Conservation (phyloP, 2,113 vertebrate species). For the Microcebus tavaratra region DNA sequence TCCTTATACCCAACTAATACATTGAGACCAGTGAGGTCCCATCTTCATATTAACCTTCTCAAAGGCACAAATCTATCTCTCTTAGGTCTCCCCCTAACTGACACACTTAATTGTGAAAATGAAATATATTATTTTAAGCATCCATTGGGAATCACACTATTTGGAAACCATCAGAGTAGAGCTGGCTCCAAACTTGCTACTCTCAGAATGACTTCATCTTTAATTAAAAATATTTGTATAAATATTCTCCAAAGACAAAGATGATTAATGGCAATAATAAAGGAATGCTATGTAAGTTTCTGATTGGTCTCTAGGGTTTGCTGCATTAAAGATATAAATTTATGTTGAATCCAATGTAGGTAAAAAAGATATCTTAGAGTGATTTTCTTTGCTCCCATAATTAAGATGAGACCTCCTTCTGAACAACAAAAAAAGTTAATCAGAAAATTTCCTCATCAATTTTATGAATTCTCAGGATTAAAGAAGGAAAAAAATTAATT, state of each 20-base stretch:
- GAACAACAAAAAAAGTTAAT: background rate
- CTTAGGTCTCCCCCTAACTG: constrained; percentile 30
- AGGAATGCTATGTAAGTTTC: background rate
- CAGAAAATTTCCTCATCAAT: background rate
- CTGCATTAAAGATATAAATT: background rate
- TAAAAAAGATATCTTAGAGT: background rate
- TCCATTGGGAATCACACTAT: background rate
- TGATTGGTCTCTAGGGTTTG: constrained; percentile 44
- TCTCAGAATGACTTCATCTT: constrained; percentile 45
- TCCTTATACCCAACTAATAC: background rate
- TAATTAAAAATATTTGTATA: constrained; percentile 57
- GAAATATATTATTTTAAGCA: background rate
- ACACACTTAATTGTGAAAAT: constrained; percentile 12
- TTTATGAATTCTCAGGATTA: background rate
- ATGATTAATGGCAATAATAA: constrained; percentile 8
- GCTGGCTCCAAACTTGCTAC: background rate
- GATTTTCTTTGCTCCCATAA: background rate
- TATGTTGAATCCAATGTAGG: background rate
- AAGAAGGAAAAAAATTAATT: background rate
- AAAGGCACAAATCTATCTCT: constrained; percentile 31
- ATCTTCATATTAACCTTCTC: constrained; percentile 29
- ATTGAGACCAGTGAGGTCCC: background rate
- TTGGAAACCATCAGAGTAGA: constrained; percentile 25
- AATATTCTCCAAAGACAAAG: constrained; percentile 32
- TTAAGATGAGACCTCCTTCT: background rate